Base-by-base conservation (phyloP, 2,888 invertebrate species). In the Drosophila crucigera region DNA sequence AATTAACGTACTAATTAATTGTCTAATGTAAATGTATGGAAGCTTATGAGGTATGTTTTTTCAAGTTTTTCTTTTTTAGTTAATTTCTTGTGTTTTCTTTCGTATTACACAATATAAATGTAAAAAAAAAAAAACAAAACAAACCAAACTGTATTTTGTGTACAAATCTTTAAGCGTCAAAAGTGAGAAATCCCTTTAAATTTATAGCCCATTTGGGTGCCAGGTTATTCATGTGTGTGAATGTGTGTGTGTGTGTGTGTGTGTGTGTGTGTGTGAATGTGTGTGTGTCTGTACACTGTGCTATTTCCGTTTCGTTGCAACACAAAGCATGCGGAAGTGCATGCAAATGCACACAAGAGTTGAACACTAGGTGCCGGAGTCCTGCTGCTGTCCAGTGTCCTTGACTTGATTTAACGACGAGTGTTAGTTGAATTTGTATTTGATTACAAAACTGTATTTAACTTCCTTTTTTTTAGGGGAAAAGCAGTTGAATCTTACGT, bases 11-110 rank as follows among this genome's bases (percentile, higher is more conserved):
- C 55, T 39, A 81, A 82, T 77, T 79, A 71, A 70, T 61, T 79
- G 69, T 74, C 58, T 68, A 54, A 74, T 86, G 84, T 84, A 83
- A 81, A 79, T 55, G 73, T 78, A 68, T 72, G 72, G 72, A 86
- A 84, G 84, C 84, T 76, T 74, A 75, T 76, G 87, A 84, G 85
- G 87, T 82, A 87, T 87, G 83, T 82, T 85, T 83, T 63, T n/a
- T 35, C 65, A 71, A 66, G 69, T 76, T 82, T 70, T 67, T 59
- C 52, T 47, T 67, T 67, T 78, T 69, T 78, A 78, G 75, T 78
- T 78, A 49, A 69, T 67, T 72, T 62, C 58, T 68, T 75, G 59
- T 68, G 78, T 76, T 78, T 64, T 19, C 28, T 55, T 72, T 68
- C 33, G 31, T 68, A 49, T 58, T 43, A 78, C 75, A 75, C 78